Evolutionary conservation across 2,888 invertebrate species (phyloP).

Genomic region (Poecilus cupreus): DNA sequence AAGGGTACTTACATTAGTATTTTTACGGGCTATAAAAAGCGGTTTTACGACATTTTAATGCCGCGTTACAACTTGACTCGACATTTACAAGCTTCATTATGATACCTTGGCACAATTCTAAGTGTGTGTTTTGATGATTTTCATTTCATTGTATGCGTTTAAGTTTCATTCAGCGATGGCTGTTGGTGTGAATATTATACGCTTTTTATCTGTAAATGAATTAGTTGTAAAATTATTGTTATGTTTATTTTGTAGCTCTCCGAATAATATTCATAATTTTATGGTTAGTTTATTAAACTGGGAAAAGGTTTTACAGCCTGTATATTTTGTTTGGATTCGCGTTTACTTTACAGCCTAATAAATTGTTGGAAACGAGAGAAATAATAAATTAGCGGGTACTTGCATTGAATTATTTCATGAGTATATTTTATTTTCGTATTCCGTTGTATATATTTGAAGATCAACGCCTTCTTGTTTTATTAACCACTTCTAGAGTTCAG

Average conservation of each 20-base stretch:
- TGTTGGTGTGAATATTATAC: conserved; percentile 27
- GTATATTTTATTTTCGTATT: too few species aligned
- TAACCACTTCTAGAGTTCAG: too few species aligned
- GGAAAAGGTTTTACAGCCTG: background rate
- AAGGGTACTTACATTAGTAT: conserved; percentile 61
- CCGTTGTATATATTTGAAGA: too few species aligned
- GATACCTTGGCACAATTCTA: conserved; percentile 65
- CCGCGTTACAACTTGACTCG: conserved; percentile 72
- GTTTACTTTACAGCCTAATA: background rate
- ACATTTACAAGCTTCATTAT: conserved; percentile 72
- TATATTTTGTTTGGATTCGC: background rate
- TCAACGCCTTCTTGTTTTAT: too few species aligned
- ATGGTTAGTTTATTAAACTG: conserved; percentile 27
- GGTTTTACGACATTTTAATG: conserved; percentile 73
- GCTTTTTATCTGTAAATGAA: conserved; percentile 35
- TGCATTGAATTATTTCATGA: too few species aligned
- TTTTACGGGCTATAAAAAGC: conserved; percentile 72
- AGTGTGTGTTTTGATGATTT: conserved; percentile 59
- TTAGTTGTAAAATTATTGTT: conserved; percentile 4
- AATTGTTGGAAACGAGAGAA: background rate
- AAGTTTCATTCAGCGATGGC: conserved; percentile 33
- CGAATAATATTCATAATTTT: conserved; percentile 1
- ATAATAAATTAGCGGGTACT: too few species aligned
- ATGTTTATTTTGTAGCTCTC: background rate
- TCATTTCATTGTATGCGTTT: conserved; percentile 51